phyloP scores from a whole-genome alignment of 2,888 invertebrate species.

The Dione juno region DNA sequence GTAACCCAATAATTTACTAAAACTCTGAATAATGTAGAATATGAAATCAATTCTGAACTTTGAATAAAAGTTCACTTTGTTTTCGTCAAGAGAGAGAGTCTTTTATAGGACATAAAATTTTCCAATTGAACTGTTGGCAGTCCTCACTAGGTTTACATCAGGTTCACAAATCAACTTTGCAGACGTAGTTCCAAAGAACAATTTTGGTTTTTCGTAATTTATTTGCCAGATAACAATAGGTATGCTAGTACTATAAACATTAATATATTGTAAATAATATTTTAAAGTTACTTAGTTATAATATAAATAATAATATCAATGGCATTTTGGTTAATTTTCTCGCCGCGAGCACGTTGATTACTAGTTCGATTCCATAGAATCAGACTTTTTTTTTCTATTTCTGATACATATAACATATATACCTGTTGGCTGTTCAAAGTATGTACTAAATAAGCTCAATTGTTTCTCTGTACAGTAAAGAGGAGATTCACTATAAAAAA shows the following conservation, averaged over 20 bases:
- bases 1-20: not conserved
- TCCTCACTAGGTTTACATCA: constrained; percentile 55
- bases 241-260: constrained; percentile 45
- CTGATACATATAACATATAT: too few species aligned
- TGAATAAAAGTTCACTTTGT: not conserved
- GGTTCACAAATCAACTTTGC: constrained; percentile 68
- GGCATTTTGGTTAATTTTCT: too few species aligned
- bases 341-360: too few species aligned
- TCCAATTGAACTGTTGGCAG: constrained; percentile 61
- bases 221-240: constrained; percentile 53
- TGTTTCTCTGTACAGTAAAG: too few species aligned
- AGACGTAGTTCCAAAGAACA: constrained; percentile 56
- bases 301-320: too few species aligned
- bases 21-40: not conserved
- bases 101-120: constrained; percentile 63
- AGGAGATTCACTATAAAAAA: too few species aligned
- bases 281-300: too few species aligned
- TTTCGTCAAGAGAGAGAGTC: constrained; percentile 55
- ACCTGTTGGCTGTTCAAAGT: too few species aligned
- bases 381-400: too few species aligned
- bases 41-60: not conserved
- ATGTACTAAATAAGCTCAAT: too few species aligned
- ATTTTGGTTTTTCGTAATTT: constrained; percentile 59
- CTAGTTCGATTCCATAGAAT: too few species aligned
- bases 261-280: too few species aligned